Evolutionary conservation across 2,888 invertebrate genomes (phyloP), one percentile per base, ranked within the genome.

Genomic region (Dione juno): DNA sequence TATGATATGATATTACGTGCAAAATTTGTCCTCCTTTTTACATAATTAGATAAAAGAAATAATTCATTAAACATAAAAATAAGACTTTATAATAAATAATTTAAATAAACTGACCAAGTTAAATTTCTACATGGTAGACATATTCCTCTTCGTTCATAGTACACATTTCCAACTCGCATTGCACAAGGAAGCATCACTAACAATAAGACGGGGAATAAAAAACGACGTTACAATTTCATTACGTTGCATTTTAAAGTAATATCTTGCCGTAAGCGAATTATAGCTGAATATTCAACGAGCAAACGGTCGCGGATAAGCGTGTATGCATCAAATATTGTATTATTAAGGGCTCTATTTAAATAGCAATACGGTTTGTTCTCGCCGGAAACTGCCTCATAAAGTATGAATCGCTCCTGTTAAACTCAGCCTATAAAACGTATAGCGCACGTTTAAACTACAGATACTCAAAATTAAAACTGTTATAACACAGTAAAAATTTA

Each of bases 241-340:
- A 78, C 77, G 75, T 68, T 77, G 78, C 79, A 80, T 81, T 82
- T 83, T 80, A 81, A 82, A 82, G 78, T 80, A 83, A 83, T 77
- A 76, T 80, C 78, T 77, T 77, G 76, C 79, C 76, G 81, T 82
- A 81, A 83, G 82, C 83, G 84, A 83, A 84, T 85, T 85, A 84
- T 84, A 82, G 82, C 81, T 84, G 85, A 84, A 87, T 87, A 83
- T 85, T 86, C 84, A 84, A 85, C 80, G 79, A 81, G 78, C 77
- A 79, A 80, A 81, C 79, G 81, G 78, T 78, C 79, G 80, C 71
- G 81, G 79, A 82, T 84, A 83, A 84, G 78, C 82, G 80, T 78
- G 80, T 81, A 79, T 81, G 81, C 82, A 82, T 83, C 81, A 83
- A 82, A 81, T 82, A 81, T 82, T 81, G 79, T 82, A 81, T 82